phyloP scores from a whole-genome alignment of 2,113 vertebrate genomes.

The Pogonocichla stellata region DNA sequence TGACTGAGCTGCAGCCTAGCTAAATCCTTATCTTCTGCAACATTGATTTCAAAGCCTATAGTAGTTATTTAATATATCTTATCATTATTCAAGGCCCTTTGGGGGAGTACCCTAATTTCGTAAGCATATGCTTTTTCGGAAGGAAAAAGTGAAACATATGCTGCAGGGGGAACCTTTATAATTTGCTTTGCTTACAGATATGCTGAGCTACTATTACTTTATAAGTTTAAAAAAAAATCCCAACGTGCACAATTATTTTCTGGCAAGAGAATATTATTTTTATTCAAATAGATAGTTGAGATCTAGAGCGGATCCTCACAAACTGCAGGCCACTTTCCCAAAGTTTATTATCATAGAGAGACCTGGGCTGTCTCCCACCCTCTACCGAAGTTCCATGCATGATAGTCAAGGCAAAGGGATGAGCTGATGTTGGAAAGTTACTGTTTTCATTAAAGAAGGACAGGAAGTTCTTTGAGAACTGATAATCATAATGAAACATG shows the following conservation, averaged over 20 bases:
- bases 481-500: background rate
- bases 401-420: background rate
- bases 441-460: background rate
- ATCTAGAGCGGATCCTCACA: background rate
- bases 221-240: background rate
- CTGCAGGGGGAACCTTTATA: conserved; percentile 9
- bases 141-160: background rate
- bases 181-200: conserved; percentile 53
- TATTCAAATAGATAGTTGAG: background rate
- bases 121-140: conserved; percentile 27
- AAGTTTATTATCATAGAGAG: background rate
- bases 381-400: background rate
- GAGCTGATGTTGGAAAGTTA: background rate
- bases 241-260: background rate
- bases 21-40: conserved; percentile 44
- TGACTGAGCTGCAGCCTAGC: conserved; percentile 12
- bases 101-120: conserved; percentile 1
- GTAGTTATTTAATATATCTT: conserved; percentile 25
- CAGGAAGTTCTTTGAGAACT: background rate
- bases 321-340: background rate
- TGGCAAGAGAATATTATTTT: background rate
- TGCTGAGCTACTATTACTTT: background rate
- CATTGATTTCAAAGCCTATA: conserved; percentile 20
- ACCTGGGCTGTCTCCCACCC: background rate
- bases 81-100: conserved; percentile 19